Conservation (phyloP, 37 sponge, comb jelly and placozoan genomes). For the Haliclona indistincta region DNA sequence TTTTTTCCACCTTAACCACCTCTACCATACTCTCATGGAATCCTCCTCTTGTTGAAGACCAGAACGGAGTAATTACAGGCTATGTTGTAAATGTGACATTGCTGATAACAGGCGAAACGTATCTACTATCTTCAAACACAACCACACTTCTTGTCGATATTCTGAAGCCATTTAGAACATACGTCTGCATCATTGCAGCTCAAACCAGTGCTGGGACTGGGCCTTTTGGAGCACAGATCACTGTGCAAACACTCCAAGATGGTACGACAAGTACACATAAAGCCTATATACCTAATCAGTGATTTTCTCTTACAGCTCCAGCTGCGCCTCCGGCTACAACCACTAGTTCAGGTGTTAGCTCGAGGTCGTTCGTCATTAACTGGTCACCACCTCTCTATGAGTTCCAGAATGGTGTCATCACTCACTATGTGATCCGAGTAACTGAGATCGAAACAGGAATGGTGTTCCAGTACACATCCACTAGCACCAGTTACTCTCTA, state of each 20-base stretch:
- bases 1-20: not conserved
- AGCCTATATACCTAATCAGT: not conserved
- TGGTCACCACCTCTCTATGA: not conserved
- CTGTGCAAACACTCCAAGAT: not conserved
- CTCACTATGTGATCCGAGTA: not conserved
- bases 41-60: conserved; percentile 1
- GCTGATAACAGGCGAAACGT: not conserved
- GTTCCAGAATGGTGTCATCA: not conserved
- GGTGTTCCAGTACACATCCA: not conserved
- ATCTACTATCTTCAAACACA: not conserved
- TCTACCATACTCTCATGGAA: not conserved
- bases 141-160: not conserved
- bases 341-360: not conserved
- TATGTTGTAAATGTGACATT: conserved; percentile 11
- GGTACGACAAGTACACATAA: not conserved
- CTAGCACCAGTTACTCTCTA: not conserved
- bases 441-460: not conserved
- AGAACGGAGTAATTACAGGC: conserved; percentile 10
- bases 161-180: not conserved
- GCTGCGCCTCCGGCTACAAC: not conserved
- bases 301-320: not conserved
- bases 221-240: not conserved
- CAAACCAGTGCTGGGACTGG: not conserved
- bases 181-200: conserved; percentile 3
- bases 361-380: not conserved